These are phyloP conservation scores for Acleris laterana DNA, from an alignment of 2,888 invertebrate species.

Conservation along the genomic window DNA sequence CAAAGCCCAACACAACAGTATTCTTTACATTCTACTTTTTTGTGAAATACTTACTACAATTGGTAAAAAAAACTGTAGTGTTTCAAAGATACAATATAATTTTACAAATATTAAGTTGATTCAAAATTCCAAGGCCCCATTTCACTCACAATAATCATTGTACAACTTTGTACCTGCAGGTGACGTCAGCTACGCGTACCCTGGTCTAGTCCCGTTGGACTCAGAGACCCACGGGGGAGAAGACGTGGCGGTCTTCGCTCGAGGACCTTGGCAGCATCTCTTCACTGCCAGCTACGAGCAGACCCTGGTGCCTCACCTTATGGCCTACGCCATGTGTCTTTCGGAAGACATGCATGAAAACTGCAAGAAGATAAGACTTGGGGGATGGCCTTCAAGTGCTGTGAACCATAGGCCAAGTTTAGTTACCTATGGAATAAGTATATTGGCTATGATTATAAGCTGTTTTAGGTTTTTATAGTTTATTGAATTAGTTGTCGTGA, in stretches of 20 bases:
- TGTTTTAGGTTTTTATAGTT: constrained; percentile 31
- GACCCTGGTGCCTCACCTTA: constrained; percentile 89
- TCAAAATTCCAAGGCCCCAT: no score
- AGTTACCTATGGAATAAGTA: constrained; percentile 12
- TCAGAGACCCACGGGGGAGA: constrained; percentile 91
- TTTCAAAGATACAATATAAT: no score
- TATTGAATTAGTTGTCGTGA: neutral
- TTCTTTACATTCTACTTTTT: no score
- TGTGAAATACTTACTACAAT: no score
- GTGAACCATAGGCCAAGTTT: constrained; percentile 37
- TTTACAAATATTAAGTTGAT: no score
- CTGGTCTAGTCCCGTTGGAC: constrained; percentile 85
- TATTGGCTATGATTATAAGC: constrained; percentile 39
- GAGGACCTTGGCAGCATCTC: constrained; percentile 91
- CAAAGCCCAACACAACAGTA: no score
- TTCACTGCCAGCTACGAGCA: constrained; percentile 92
- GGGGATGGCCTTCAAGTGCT: constrained; percentile 46
- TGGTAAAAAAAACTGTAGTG: no score
- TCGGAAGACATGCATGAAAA: constrained; percentile 79
- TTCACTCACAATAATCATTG: neutral
- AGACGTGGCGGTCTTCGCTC: constrained; percentile 90
- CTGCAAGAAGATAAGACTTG: constrained; percentile 48
- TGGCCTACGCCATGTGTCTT: constrained; percentile 89
- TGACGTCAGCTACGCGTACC: constrained; percentile 81
- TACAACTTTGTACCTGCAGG: constrained; percentile 52